Evolutionary conservation across 2,888 invertebrate genomes (phyloP).

Genomic region (Dolichopus griseipennis): DNA sequence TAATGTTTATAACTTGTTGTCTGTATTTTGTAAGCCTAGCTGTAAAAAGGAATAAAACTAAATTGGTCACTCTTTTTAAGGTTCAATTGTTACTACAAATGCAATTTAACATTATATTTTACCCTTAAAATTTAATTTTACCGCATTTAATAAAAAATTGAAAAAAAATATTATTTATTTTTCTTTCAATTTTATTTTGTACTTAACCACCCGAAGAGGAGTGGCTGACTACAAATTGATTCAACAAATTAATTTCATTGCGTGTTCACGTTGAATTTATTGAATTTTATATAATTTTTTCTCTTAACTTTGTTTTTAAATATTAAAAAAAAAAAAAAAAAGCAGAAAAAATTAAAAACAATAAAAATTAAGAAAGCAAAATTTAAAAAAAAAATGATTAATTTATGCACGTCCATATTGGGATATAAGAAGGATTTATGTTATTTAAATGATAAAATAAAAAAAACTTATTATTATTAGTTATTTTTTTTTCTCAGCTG

Average conservation of each 20-base stretch:
- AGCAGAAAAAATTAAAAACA: not conserved
- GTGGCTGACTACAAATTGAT: conserved; percentile 6
- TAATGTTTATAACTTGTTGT: no score
- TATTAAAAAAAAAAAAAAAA: not conserved
- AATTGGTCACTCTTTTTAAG: no score
- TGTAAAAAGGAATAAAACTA: no score
- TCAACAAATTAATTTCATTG: conserved; percentile 6
- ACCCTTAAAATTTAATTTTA: no score
- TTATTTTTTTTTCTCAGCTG: not conserved
- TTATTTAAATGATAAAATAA: not conserved
- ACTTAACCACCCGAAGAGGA: not conserved
- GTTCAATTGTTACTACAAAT: no score
- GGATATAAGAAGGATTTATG: conserved; percentile 6
- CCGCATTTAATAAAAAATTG: no score
- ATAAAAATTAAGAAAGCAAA: not conserved
- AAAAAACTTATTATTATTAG: not conserved
- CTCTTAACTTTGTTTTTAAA: no score
- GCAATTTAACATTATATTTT: no score
- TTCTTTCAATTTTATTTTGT: no score
- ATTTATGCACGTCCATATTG: conserved; percentile 3
- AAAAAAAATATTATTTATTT: no score
- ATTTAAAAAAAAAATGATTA: not conserved
- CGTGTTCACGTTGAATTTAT: not conserved
- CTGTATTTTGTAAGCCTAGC: no score
- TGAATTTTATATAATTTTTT: not conserved